Percentiles rank a stretch among this genome's conserved stretches.
phyloP scores from a whole-genome alignment of 2,797 vertebrate genomes.

The Scolopax rusticola region DNA sequence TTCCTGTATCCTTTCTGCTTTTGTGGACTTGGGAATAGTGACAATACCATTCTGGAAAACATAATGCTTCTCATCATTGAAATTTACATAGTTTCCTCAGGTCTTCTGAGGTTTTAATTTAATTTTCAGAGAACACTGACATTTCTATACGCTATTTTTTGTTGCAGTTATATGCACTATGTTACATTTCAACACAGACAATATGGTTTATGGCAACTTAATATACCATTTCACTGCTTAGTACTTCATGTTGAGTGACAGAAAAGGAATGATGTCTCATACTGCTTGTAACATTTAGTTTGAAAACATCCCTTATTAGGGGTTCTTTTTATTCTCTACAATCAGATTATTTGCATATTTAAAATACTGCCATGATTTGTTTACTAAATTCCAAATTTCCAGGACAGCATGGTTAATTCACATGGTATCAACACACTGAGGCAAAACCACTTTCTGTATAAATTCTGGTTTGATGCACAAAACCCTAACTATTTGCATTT shows the following conservation, averaged over 20 bases:
- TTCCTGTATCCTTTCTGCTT: constrained; percentile 81
- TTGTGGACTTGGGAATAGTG: constrained; percentile 87
- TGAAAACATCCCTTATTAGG: background rate
- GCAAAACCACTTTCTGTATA: background rate
- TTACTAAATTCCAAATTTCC: background rate
- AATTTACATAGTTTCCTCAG: background rate
- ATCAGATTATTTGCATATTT: background rate
- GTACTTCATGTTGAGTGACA: background rate
- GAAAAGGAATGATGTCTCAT: background rate
- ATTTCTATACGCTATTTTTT: background rate
- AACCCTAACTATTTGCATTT: background rate
- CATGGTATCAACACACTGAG: accelerated
- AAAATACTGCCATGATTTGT: background rate
- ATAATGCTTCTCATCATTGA: background rate
- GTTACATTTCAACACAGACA: background rate
- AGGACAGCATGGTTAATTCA: background rate
- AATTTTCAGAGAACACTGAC: background rate
- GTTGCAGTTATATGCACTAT: background rate
- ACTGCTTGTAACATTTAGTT: background rate
- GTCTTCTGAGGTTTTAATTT: background rate
- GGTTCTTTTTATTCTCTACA: background rate
- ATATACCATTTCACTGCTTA: background rate
- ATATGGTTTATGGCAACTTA: background rate
- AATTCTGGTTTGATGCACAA: background rate
- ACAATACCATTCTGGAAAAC: constrained; percentile 83